Evolutionary conservation across 2,113 vertebrate species (phyloP).

Genomic region (Microcebus murinus): DNA sequence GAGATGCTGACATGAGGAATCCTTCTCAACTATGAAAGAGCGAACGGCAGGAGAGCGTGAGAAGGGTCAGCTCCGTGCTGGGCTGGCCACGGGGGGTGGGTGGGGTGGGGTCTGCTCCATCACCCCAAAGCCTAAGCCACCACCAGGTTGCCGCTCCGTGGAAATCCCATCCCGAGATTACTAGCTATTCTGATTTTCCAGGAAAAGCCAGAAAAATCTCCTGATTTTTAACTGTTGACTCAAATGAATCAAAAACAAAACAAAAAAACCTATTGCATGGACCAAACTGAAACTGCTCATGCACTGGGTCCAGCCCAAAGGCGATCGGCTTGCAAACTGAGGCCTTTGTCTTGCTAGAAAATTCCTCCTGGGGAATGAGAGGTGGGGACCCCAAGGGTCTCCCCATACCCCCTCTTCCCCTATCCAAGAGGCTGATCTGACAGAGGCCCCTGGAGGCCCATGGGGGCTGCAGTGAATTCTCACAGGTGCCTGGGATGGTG

Average conservation of each 20-base stretch:
- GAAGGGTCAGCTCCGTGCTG: fast-evolving
- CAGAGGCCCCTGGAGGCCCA: not conserved
- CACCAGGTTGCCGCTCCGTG: not conserved
- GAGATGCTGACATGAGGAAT: not conserved
- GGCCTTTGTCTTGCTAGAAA: not conserved
- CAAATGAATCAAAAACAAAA: not conserved
- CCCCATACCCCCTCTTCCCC: no score
- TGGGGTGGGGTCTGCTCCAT: no score
- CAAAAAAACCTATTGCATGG: not conserved
- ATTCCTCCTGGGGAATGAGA: not conserved
- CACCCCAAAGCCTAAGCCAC: not conserved
- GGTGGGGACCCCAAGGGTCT: not conserved
- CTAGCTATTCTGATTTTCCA: not conserved
- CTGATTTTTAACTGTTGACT: not conserved
- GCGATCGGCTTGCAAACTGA: not conserved
- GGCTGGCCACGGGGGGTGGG: not conserved
- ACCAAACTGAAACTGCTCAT: not conserved
- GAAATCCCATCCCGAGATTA: not conserved
- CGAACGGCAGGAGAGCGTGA: not conserved
- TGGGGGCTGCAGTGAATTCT: not conserved
- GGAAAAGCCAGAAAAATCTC: not conserved
- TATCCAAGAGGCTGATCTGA: not conserved
- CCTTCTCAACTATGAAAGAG: not conserved
- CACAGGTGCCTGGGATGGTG: no score
- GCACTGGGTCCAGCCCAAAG: not conserved